Evolutionary conservation across 1,140 invertebrate genomes (phyloP).

Genomic region (Himalopsyche phryganea): DNA sequence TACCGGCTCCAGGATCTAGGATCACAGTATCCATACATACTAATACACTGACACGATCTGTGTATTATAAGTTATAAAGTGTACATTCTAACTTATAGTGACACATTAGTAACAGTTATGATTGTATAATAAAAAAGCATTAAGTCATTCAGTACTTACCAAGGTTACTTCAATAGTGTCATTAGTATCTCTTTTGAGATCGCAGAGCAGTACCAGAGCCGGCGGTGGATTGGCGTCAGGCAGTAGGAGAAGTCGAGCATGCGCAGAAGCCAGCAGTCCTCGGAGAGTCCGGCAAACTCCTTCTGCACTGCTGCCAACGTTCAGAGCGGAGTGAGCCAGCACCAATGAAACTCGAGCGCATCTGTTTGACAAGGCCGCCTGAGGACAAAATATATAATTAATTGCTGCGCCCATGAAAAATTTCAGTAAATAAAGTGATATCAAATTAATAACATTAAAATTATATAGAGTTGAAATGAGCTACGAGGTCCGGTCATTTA

Average conservation of each 20-base stretch:
- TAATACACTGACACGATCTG: too few relatives aligned
- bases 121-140: too few relatives aligned
- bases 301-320: slow-evolving; percentile 69
- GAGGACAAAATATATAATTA: slow-evolving; percentile 17
- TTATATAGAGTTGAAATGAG: too few relatives aligned
- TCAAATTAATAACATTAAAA: too few relatives aligned
- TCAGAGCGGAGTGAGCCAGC: slow-evolving; percentile 62
- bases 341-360: slow-evolving; percentile 74
- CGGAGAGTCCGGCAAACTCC: slow-evolving; percentile 66
- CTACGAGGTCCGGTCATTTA: too few relatives aligned
- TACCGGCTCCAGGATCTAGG: too few relatives aligned
- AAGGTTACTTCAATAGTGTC: slow-evolving; percentile 85
- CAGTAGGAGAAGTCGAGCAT: slow-evolving; percentile 41
- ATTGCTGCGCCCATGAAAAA: too few relatives aligned
- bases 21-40: too few relatives aligned
- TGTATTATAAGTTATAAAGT: too few relatives aligned
- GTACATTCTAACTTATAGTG: too few relatives aligned
- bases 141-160: slow-evolving; percentile 56
- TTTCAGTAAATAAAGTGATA: too few relatives aligned
- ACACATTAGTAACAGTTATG: too few relatives aligned
- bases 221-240: slow-evolving; percentile 42
- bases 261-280: slow-evolving; percentile 60
- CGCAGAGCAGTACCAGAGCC: slow-evolving; percentile 72
- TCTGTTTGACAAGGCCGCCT: slow-evolving; percentile 61
- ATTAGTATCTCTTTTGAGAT: slow-evolving; percentile 71